Evolutionary conservation across 92 coral and sea anemone species (phyloP).

Genomic region (Phenganax stokvisi): DNA sequence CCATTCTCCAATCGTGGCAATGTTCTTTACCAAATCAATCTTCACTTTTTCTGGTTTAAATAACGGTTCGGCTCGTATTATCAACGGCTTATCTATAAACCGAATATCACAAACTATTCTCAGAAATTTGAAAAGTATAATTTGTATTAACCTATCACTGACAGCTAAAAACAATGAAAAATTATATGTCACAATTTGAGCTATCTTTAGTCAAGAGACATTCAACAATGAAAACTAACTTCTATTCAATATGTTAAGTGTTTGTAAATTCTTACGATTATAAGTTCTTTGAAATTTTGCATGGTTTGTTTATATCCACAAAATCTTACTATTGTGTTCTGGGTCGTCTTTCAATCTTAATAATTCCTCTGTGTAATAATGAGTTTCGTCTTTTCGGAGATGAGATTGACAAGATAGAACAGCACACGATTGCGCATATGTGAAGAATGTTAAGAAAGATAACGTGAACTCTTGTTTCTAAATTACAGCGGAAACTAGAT

Average conservation of each 20-base stretch:
- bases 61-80: conserved; percentile 87
- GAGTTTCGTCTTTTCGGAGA: conserved; percentile 60
- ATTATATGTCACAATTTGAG: too few relatives aligned
- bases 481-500: too few relatives aligned
- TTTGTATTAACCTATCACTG: too few relatives aligned
- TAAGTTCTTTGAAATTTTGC: too few relatives aligned
- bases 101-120: too few relatives aligned
- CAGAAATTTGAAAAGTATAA: too few relatives aligned
- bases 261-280: too few relatives aligned
- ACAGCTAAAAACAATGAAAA: too few relatives aligned
- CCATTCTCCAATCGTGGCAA: conserved; percentile 85
- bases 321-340: conserved; percentile 60
- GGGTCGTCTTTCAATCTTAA: conserved; percentile 83
- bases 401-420: conserved; percentile 75
- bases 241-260: too few relatives aligned
- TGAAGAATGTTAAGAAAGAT: conserved; percentile 23
- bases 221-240: too few relatives aligned
- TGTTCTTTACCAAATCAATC: conserved; percentile 73
- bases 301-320: too few relatives aligned
- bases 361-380: conserved; percentile 72
- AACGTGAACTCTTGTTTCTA: not conserved
- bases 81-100: conserved; percentile 57
- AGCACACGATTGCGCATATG: conserved; percentile 80
- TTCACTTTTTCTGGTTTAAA: conserved; percentile 70
- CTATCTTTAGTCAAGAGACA: too few relatives aligned